Base-by-base conservation (phyloP, 2,888 invertebrate genomes). In the Barypeithes pellucidus region DNA sequence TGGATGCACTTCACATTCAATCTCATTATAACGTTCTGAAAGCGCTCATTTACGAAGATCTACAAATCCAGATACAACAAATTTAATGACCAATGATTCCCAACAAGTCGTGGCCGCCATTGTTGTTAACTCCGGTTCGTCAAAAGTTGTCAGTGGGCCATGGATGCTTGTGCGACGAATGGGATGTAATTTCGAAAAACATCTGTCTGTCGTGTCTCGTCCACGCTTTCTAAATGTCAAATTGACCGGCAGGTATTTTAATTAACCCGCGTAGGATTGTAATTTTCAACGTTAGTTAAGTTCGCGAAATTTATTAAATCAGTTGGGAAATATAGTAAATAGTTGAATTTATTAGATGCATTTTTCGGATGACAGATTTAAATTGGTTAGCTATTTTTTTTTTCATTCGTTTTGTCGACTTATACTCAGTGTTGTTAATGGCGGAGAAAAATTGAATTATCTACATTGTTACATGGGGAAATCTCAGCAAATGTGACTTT, bases 11-110 rank as follows among this genome's bases (percentile, higher is more conserved):
- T 16, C 3, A 29, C 9, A 29, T 57, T 57, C 36, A 33, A 57
- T 57, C 33, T 9, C 33, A 22, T 33, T 33, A 33, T 29, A 54
- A 54, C 33, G 54, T 33, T 54, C 12, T 33, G 54, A 57, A 57
- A 57, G 54, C 54, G 33, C 7, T 12, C 54, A 57, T 57, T 57
- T 57, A 33, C 3, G 16, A 57, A 69, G 76, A 77, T 75, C 75
- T 60, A 75, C 70, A 76, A 75, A 29, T 29, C 29, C 29, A 29
- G 29, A 29, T 29, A 71, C 18, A 60, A 57, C 63, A 75, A n/a
- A 77, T 78, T 78, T 78, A 78, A 72, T 77, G 73, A 77, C 74
- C 72, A 76, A 79, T 77, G 72, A 77, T 67, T 76, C 70, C 66
- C 67, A 77, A 76, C 77, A 65, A 75, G 73, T 73, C 77, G 77